Conservation (phyloP, 2,888 invertebrate genomes). For the Dryococelus australis region DNA sequence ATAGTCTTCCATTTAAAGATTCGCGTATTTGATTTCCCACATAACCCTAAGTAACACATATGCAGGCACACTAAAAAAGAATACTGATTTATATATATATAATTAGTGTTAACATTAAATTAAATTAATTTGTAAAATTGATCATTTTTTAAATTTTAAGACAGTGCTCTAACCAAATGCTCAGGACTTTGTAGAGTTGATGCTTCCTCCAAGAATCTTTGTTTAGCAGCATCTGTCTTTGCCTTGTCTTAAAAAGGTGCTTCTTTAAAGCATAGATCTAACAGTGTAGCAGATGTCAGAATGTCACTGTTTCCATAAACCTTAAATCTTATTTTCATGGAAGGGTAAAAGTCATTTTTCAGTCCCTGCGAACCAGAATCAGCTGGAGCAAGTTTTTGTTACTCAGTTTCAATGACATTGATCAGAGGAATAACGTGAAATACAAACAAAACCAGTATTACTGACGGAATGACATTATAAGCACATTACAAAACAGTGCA, state of each 20-base stretch:
- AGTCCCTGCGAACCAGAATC: conserved; percentile 1
- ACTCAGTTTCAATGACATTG: background rate
- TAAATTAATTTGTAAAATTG: too few relatives aligned
- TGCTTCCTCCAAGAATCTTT: background rate
- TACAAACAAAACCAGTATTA: background rate
- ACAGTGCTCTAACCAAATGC: background rate
- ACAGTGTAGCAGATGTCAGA: background rate
- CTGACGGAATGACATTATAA: background rate
- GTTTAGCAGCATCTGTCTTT: background rate
- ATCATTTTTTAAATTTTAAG: too few relatives aligned
- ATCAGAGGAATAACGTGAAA: background rate
- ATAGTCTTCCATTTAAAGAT: too few relatives aligned
- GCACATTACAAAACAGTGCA: background rate
- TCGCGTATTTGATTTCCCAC: too few relatives aligned
- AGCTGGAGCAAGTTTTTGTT: background rate
- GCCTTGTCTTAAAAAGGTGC: background rate
- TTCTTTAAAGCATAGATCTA: background rate
- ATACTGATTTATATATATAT: too few relatives aligned
- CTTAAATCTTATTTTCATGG: background rate
- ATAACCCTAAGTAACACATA: too few relatives aligned
- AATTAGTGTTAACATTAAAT: too few relatives aligned
- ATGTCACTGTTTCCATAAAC: background rate
- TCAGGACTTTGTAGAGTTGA: background rate
- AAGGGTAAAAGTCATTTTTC: background rate
- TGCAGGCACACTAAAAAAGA: too few relatives aligned